Percentiles rank a stretch among this genome's conserved stretches.
Evolutionary conservation across 2,888 invertebrate species (phyloP).

Genomic region (Ariolimax columbianus): DNA sequence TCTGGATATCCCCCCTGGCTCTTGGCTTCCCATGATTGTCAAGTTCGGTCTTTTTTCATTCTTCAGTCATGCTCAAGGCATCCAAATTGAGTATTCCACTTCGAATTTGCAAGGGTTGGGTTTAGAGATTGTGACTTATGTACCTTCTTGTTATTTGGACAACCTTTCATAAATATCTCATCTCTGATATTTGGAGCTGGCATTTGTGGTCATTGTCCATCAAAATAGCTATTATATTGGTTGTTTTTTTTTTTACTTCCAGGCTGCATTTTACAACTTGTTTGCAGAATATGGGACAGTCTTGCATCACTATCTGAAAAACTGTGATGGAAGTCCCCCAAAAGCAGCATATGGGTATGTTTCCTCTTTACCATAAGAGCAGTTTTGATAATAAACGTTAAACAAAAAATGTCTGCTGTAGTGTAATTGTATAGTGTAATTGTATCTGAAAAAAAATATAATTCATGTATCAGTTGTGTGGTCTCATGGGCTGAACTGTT

Average conservation of each 20-base stretch:
- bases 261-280: conserved; percentile 60
- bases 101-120: no score
- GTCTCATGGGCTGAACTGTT: no score
- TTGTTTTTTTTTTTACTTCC: conserved; percentile 23
- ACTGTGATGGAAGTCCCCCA: conserved; percentile 24
- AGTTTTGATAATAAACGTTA: neutral
- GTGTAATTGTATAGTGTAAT: neutral
- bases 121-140: neutral
- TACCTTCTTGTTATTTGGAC: no score
- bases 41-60: no score
- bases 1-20: no score
- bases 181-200: no score
- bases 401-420: neutral
- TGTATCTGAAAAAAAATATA: neutral
- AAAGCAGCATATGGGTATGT: conserved; percentile 53
- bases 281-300: conserved; percentile 61
- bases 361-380: neutral
- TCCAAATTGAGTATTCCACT: no score
- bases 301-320: conserved; percentile 44
- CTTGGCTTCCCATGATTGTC: no score
- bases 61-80: no score
- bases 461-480: no score
- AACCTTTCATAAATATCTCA: no score
- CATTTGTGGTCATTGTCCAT: no score
- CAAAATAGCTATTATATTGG: neutral